Conservation (phyloP, 2,113 vertebrate species). For the Bujurquina vittata region DNA sequence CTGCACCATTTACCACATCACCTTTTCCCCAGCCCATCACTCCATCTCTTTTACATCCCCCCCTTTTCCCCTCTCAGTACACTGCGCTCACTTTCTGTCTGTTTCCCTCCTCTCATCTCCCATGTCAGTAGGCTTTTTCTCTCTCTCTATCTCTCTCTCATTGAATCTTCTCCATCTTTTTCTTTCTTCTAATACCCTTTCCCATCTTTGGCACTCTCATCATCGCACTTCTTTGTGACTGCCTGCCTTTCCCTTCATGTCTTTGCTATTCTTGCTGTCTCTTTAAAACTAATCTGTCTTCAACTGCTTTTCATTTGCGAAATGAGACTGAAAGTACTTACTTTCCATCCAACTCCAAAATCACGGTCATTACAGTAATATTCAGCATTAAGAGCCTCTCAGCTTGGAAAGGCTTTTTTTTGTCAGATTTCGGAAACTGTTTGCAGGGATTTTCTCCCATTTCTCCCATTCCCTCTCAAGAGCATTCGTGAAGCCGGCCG, state of each 20-base stretch:
- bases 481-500: background rate
- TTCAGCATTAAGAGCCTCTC: background rate
- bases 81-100: background rate
- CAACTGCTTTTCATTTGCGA: background rate
- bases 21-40: background rate
- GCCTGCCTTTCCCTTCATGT: background rate
- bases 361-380: background rate
- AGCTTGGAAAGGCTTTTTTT: background rate
- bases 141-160: rapidly evolving
- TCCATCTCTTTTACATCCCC: conserved; percentile 12
- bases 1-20: conserved; percentile 37
- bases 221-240: conserved; percentile 9
- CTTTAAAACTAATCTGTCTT: background rate
- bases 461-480: background rate
- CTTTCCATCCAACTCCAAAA: background rate
- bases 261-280: conserved; percentile 3
- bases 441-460: conserved; percentile 8
- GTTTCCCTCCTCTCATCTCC: conserved; percentile 10
- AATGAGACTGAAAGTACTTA: background rate
- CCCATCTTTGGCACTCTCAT: background rate
- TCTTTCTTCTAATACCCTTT: background rate
- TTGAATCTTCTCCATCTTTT: background rate
- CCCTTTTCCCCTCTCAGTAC: background rate
- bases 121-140: background rate
- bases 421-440: background rate